These are phyloP conservation scores for Trichonephila clavipes DNA, from an alignment of 1,140 invertebrate genomes.

Conservation along the genomic window DNA sequence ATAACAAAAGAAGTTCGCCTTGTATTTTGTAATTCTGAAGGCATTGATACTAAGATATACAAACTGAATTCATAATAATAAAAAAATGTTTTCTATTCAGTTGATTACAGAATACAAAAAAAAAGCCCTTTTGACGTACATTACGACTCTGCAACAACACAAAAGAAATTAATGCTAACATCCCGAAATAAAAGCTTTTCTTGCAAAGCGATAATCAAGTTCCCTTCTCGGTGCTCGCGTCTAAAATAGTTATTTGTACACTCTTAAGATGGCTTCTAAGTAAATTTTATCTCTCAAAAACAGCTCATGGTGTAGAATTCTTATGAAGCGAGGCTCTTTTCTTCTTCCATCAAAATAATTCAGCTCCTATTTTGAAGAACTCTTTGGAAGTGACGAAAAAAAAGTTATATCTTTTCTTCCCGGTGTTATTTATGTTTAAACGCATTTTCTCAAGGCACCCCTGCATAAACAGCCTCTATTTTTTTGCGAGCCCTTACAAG, in stretches of 20 bases:
- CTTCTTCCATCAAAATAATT: constrained; percentile 69
- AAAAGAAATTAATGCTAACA: constrained; percentile 21
- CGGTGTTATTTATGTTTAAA: constrained; percentile 72
- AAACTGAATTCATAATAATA: no score
- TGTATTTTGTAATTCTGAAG: no score
- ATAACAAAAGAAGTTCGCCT: no score
- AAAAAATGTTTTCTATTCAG: no score
- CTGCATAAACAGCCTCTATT: constrained; percentile 62
- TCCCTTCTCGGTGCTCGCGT: background rate
- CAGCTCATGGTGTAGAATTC: constrained; percentile 52
- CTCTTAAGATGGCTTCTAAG: constrained; percentile 26
- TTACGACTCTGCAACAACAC: background rate
- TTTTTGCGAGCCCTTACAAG: constrained; percentile 44
- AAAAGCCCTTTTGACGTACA: no score
- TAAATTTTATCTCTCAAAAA: constrained; percentile 58
- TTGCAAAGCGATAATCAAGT: constrained; percentile 38
- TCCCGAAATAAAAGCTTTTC: constrained; percentile 19
- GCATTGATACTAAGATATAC: no score
- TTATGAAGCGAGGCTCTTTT: constrained; percentile 57
- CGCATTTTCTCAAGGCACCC: constrained; percentile 53
- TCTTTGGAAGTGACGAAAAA: constrained; percentile 29
- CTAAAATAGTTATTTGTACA: constrained; percentile 25
- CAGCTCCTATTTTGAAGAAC: constrained; percentile 39
- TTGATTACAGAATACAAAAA: no score
- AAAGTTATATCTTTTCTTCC: constrained; percentile 37